Percentiles rank a stretch among this genome's conserved stretches.
Conservation (phyloP, 2,888 invertebrate genomes). For the Hypercompe scribonia region DNA sequence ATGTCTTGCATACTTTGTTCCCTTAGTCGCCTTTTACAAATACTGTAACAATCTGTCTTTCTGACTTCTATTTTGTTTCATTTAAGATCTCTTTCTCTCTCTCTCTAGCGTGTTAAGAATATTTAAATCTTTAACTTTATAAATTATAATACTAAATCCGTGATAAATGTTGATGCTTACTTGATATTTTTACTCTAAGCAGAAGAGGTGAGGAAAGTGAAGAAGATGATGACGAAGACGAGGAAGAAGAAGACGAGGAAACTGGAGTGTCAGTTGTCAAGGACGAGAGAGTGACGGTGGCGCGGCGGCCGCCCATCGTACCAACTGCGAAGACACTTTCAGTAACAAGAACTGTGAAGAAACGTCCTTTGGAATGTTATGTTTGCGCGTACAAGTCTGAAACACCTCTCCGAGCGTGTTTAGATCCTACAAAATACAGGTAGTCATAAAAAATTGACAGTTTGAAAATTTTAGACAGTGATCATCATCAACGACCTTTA, state of each 20-base stretch:
- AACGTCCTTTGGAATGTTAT: constrained; percentile 76
- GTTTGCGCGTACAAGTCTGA: constrained; percentile 77
- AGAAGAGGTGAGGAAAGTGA: constrained; percentile 49
- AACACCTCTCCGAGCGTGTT: constrained; percentile 69
- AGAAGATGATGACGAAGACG: constrained; percentile 68
- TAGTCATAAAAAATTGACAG: constrained; percentile 26
- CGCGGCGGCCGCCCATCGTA: constrained; percentile 46
- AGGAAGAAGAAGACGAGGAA: constrained; percentile 65
- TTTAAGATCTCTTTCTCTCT: no score
- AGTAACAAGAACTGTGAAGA: constrained; percentile 64
- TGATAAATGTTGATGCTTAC: not conserved
- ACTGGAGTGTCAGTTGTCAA: constrained; percentile 34
- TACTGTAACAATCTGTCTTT: no score
- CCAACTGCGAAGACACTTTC: constrained; percentile 51
- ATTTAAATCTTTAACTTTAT: not conserved
- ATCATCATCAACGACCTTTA: no score
- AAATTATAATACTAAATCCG: not conserved
- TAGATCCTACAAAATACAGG: constrained; percentile 80
- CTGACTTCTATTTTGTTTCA: no score
- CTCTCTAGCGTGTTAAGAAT: not conserved
- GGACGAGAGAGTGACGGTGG: constrained; percentile 45
- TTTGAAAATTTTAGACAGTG: not conserved
- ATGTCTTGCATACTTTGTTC: no score
- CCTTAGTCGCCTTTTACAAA: no score
- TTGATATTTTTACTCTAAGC: constrained; percentile 15